Conservation (phyloP, 2,113 vertebrate genomes). For the Ceyx melanurus region DNA sequence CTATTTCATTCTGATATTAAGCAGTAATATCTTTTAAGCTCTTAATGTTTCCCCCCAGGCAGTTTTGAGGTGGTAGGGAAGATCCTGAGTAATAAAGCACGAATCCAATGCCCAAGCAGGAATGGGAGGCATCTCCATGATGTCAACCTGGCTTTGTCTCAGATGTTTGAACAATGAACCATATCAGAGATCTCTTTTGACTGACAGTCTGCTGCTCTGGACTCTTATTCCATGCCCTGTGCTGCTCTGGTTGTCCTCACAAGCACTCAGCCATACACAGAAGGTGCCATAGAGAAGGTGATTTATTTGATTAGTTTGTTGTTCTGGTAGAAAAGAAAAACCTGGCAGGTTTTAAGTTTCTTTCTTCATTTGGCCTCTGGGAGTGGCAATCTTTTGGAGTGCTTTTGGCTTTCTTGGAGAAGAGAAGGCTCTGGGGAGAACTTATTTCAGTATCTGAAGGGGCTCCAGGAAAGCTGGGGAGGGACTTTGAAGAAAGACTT, state of each 20-base stretch:
- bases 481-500: background rate
- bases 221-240: background rate
- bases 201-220: background rate
- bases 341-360: background rate
- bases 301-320: background rate
- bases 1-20: slow-evolving; percentile 27
- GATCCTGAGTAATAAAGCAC: background rate
- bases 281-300: background rate
- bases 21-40: slow-evolving; percentile 43
- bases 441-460: background rate
- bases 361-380: background rate
- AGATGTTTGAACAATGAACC: background rate
- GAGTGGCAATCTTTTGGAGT: background rate
- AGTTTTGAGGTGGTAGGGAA: background rate
- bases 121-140: background rate
- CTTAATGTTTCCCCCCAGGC: background rate
- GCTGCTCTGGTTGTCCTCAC: background rate
- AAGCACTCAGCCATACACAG: background rate
- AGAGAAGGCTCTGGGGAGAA: background rate
- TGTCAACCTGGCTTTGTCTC: background rate
- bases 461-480: background rate
- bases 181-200: background rate
- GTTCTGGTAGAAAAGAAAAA: background rate
- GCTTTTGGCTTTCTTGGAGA: background rate
- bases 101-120: background rate